Base-by-base conservation (phyloP, 1,140 invertebrate genomes). In the Littorina saxatilis region DNA sequence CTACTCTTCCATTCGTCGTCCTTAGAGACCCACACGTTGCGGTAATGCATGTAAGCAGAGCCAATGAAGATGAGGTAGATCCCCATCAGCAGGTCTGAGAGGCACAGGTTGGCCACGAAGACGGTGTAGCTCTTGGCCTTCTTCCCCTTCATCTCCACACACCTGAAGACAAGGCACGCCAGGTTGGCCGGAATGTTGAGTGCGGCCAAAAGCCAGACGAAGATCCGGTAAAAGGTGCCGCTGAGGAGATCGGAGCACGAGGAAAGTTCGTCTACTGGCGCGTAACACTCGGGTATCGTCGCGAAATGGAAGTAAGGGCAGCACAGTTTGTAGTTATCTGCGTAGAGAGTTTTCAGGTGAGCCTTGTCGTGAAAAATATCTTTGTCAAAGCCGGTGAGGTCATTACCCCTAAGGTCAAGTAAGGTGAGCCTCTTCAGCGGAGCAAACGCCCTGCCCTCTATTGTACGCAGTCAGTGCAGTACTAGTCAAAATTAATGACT, bases 21-120 rank as follows among this genome's bases (percentile, higher is more conserved):
- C 61, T 87, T 73, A 27, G 68, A 80, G 17, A 85, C 76, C 72
- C 90, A 91, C 1, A 37, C 68, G 32, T 86, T 87, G 1, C 87
- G 81, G 79, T 85, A 91, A 32, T 74, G 29, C 27, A 83, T 73
- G 68, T 91, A 88, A 1, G 88, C 87, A 4, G 77, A 52, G 23
- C 87, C 90, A 23, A 91, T 89, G n/a, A 90, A 87, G 23, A 86
- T 74, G 39, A 91, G 50, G 50, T 91, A 91, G 1, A 90, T 61
- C 7, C 90, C 90, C 89, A 90, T 91, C 20, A 88, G 66, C 43
- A 89, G 77, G 73, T 90, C 89, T n/a, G 88, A 87, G 3, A 86
- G 37, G 47, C 84, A 82, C n/a, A 90, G 66, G 82, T 86, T 88
- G 13, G 84, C 78, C 39, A 88, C 80, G n/a, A 88, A 83, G 13